phyloP scores from a whole-genome alignment of 2,113 vertebrate genomes.

The Lampris incognitus region DNA sequence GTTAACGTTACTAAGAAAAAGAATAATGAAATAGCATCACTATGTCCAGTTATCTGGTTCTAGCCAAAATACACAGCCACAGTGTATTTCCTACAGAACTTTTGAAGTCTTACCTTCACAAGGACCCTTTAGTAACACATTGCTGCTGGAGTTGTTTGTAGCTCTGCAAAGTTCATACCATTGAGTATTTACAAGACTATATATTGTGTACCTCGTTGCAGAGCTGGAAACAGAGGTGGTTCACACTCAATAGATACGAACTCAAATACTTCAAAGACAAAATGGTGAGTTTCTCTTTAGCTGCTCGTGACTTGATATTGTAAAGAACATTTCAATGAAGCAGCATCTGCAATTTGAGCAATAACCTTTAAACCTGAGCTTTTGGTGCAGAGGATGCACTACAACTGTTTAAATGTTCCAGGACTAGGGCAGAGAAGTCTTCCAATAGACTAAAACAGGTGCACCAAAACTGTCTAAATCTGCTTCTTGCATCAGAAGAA shows the following conservation, averaged over 20 bases:
- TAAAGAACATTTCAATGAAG: not conserved
- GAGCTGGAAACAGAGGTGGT: slow-evolving; percentile 98
- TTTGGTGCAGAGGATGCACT: not conserved
- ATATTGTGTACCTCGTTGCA: slow-evolving; percentile 62
- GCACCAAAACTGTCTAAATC: no score
- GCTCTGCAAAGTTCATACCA: not conserved
- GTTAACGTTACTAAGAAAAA: no score
- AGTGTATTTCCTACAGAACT: not conserved
- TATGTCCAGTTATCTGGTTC: no score
- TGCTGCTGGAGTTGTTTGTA: not conserved
- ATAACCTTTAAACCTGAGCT: not conserved
- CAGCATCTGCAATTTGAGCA: not conserved
- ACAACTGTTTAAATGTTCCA: not conserved
- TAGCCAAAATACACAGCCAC: no score
- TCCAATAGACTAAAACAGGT: no score
- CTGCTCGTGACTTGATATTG: no score
- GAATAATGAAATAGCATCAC: no score
- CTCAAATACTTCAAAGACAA: slow-evolving; percentile 98
- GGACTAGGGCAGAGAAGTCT: no score
- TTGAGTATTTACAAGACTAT: not conserved
- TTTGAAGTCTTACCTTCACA: not conserved
- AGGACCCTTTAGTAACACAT: not conserved
- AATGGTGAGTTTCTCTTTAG: slow-evolving; percentile 82
- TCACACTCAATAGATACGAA: slow-evolving; percentile 92
- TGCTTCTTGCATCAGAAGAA: no score